Conservation (phyloP, 2,113 vertebrate species). For the Centropus unirufus region DNA sequence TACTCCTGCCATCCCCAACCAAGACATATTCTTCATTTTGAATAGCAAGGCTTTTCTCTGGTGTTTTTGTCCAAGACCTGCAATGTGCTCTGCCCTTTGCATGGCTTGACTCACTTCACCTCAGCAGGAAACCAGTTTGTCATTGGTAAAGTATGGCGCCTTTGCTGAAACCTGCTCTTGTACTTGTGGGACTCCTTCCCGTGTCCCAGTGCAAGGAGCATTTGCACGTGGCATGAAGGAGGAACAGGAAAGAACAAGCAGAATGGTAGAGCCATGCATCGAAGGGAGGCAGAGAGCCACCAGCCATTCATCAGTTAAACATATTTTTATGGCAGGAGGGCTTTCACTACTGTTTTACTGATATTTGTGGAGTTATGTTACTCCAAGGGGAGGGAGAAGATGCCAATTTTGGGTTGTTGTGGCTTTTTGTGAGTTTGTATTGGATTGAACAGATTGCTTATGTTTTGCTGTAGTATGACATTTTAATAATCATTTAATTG, state of each 20-base stretch:
- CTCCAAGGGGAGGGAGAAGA: neutral
- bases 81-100: neutral
- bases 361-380: neutral
- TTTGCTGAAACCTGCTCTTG: neutral
- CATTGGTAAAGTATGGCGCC: neutral
- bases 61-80: neutral
- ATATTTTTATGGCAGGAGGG: neutral
- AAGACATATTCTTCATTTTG: neutral
- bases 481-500: neutral
- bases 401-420: neutral
- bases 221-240: neutral
- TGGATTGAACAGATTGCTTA: neutral
- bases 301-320: neutral
- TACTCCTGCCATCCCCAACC: neutral
- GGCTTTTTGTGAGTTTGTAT: neutral
- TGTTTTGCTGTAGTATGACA: neutral
- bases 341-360: neutral
- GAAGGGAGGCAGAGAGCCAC: neutral
- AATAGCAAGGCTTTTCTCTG: neutral
- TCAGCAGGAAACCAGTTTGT: neutral
- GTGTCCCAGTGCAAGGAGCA: neutral
- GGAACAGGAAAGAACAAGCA: neutral
- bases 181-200: neutral
- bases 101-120: neutral
- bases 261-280: no score